Evolutionary conservation across 2,113 vertebrate species (phyloP).

Genomic region (Labrus mixtus): DNA sequence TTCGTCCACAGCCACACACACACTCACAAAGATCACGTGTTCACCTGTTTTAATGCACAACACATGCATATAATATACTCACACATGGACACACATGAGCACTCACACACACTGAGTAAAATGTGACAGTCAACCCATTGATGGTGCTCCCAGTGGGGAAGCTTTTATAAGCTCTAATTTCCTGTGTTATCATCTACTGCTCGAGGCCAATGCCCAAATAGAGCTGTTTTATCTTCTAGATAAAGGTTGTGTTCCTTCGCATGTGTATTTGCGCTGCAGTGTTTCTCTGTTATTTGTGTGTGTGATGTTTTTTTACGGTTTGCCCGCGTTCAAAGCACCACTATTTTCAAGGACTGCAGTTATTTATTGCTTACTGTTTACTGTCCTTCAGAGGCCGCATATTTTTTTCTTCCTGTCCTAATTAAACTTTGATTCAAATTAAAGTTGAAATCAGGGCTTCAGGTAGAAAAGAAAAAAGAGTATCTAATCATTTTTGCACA

Average conservation of each 20-base stretch:
- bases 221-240: constrained; percentile 52
- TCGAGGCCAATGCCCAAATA: constrained; percentile 58
- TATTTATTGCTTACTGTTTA: background rate
- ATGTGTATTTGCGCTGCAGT: background rate
- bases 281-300: background rate
- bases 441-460: background rate
- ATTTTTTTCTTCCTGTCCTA: background rate
- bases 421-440: constrained; percentile 16
- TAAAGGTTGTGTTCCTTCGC: constrained; percentile 36
- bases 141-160: constrained; percentile 52
- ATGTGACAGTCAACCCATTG: constrained; percentile 51
- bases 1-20: constrained; percentile 50
- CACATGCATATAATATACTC: constrained; percentile 15
- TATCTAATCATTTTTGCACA: background rate
- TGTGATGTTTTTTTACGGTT: constrained; percentile 1
- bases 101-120: background rate
- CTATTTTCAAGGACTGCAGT: constrained; percentile 1
- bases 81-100: constrained; percentile 9
- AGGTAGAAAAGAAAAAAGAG: background rate
- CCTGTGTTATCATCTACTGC: constrained; percentile 56
- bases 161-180: constrained; percentile 72
- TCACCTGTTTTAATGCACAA: constrained; percentile 37
- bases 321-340: constrained; percentile 14
- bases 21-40: background rate
- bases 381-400: background rate